Percentiles rank a stretch among this genome's conserved stretches.
Conservation (phyloP, 2,113 vertebrate genomes). For the Chrysemys picta region DNA sequence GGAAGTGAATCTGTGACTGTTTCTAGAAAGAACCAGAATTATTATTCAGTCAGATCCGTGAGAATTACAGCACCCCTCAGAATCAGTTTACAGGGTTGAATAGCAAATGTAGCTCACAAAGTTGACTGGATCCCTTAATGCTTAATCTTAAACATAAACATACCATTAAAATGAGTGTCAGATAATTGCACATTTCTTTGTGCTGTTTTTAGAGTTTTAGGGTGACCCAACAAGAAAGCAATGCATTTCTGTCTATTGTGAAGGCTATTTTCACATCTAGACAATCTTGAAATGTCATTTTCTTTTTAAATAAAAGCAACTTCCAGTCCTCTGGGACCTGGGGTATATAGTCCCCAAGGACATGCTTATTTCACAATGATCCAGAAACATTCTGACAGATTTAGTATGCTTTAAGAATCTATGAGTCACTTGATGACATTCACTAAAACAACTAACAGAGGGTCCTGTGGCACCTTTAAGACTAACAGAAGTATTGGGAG, state of each 20-base stretch:
- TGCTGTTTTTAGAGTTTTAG: not conserved
- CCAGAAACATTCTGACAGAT: not conserved
- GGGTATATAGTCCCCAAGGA: not conserved
- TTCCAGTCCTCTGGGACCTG: not conserved
- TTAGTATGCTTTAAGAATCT: not conserved
- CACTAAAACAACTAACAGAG: not conserved
- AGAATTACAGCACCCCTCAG: not conserved
- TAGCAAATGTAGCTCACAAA: not conserved
- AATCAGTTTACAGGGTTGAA: not conserved
- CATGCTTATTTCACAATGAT: not conserved
- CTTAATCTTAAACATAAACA: not conserved
- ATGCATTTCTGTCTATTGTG: not conserved
- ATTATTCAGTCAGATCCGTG: not conserved
- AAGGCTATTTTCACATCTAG: not conserved
- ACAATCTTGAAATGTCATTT: not conserved
- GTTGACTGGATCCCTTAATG: not conserved
- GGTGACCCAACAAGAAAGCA: not conserved
- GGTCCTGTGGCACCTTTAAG: too few species aligned
- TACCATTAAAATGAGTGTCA: not conserved
- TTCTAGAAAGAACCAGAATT: not conserved
- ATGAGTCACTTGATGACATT: fast-evolving
- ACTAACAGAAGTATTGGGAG: too few species aligned
- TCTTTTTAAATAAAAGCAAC: not conserved
- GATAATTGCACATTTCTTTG: fast-evolving
- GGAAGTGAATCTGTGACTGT: not conserved